Conservation (phyloP, 2,113 vertebrate species). For the Guaruba guarouba region DNA sequence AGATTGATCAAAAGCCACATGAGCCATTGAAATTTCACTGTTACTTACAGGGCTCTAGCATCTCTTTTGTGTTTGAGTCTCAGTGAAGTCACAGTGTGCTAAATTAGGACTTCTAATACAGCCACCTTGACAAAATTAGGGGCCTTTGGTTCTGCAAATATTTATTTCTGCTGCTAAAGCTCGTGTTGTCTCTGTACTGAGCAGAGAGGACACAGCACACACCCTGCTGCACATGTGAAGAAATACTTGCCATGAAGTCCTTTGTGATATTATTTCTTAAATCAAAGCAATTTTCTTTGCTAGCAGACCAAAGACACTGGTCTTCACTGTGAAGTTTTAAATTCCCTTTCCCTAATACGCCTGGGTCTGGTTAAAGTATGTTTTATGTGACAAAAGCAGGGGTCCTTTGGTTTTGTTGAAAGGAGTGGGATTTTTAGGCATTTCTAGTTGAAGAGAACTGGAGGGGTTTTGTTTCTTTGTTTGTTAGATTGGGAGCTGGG, state of each 20-base stretch:
- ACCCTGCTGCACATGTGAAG: background rate
- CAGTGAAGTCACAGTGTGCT: background rate
- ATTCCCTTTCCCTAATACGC: background rate
- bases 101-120: background rate
- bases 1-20: constrained; percentile 39
- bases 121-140: background rate
- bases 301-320: background rate
- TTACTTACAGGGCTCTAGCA: background rate
- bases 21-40: background rate
- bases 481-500: background rate
- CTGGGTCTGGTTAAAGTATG: background rate
- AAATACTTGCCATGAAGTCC: background rate
- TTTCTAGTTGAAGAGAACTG: background rate
- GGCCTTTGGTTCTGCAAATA: background rate
- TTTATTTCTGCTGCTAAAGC: background rate
- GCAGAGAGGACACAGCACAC: background rate
- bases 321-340: background rate
- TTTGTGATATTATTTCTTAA: background rate
- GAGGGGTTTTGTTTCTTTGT: background rate
- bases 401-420: background rate
- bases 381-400: background rate
- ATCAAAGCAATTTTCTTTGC: constrained; percentile 3
- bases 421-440: background rate
- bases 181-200: background rate
- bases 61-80: background rate